Base-by-base conservation (phyloP, 1,140 invertebrate genomes). In the Arion vulgaris region DNA sequence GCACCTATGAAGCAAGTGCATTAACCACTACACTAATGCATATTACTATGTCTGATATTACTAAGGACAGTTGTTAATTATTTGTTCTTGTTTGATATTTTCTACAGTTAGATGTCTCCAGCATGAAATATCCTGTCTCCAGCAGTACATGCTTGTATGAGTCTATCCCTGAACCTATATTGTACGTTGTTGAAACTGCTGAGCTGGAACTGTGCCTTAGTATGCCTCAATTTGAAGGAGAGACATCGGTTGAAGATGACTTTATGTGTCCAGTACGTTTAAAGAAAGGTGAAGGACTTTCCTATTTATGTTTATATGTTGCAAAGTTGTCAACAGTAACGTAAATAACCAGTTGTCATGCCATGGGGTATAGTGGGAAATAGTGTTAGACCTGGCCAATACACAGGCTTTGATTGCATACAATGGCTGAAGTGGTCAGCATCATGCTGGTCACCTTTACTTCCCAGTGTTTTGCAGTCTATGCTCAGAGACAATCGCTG, bases 121-220 rank as follows among this genome's bases (percentile, higher is more conserved):
- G 17, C 17, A 5, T 28, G n/a, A 66, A 5, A 28, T 7, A 66
- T 7, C 28, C n/a, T 1, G n/a, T 32, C 4, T 66, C 36, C 71
- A 73, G 71, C 71, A 39, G 41, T 11, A 45, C 71, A 39, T 4
- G 11, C 17, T 49, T 81, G 69, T 74, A 81, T 45, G 49, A 73
- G 36, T 19, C 23, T 57, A 1, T 45, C 13, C 45, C 71, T 2
- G 87, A 91, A 45, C 86, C 84, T 28, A 80, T 87, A 0, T 84
- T 93, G 32, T 93, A 90, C 85, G 93, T 93, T 4, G 90, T 89
- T 83, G 93, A 93, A 85, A 92, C 87, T 68, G 89, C 93, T 26
- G 92, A 93, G 74, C 85, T 93, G 53, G 90, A 92, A 68, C 85
- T 93, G 69, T 89, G 90, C 36, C 84, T 93, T 11, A 89, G 88